phyloP scores from a whole-genome alignment of 2,113 vertebrate species.

The Casuarius casuarius region DNA sequence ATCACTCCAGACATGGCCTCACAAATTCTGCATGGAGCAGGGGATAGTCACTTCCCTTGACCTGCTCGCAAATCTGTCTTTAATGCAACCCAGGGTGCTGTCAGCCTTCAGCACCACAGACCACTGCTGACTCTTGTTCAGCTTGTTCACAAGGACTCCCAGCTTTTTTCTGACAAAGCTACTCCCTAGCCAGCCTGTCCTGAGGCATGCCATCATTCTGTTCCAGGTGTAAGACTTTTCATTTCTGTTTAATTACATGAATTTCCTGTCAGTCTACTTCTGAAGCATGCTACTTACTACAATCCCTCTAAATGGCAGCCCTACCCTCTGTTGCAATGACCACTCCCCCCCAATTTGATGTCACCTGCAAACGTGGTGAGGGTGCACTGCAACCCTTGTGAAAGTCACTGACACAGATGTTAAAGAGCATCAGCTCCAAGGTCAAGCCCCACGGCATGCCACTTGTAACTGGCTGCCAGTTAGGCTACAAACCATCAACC shows the following conservation, averaged over 20 bases:
- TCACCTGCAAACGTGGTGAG: too few species aligned
- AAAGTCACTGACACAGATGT: too few species aligned
- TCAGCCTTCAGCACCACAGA: neutral
- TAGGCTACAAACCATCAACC: neutral
- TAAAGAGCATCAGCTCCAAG: too few species aligned
- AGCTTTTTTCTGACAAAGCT: neutral
- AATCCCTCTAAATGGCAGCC: too few species aligned
- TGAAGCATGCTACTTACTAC: too few species aligned
- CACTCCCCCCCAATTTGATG: too few species aligned
- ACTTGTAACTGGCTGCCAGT: neutral
- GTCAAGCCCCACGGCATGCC: neutral
- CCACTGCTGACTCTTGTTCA: neutral
- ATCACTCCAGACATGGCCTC: neutral
- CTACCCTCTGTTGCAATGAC: too few species aligned
- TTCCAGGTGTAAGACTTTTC: neutral
- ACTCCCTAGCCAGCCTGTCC: neutral
- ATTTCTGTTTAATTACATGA: neutral
- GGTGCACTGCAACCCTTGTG: too few species aligned
- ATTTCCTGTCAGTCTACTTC: neutral
- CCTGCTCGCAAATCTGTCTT: neutral
- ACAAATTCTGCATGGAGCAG: neutral
- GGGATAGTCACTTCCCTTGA: neutral
- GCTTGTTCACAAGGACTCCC: neutral
- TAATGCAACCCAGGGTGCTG: neutral
- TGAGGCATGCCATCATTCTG: neutral